Evolutionary conservation across 1,140 invertebrate genomes (phyloP).

Genomic region (Bombus superbus): DNA sequence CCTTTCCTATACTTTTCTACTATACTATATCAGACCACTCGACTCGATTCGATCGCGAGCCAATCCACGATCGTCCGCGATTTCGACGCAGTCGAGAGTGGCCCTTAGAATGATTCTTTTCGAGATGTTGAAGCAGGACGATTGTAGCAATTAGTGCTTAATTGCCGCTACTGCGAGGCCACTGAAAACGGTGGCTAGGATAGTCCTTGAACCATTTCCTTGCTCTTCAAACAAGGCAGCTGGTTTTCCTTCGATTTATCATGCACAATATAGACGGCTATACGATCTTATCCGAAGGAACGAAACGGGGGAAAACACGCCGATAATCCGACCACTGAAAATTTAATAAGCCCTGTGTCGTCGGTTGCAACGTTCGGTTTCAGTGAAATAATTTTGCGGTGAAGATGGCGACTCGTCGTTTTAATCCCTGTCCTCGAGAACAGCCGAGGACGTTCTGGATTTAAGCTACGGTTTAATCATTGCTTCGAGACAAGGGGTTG

Average conservation of each 20-base stretch:
- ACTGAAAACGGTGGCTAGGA: slow-evolving; percentile 15
- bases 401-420: background rate
- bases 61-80: slow-evolving; percentile 15
- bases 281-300: background rate
- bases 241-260: slow-evolving; percentile 15
- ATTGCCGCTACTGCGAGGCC: slow-evolving; percentile 31
- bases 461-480: background rate
- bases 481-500: background rate
- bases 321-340: slow-evolving; percentile 38
- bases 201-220: background rate
- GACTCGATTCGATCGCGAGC: slow-evolving; percentile 9
- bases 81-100: slow-evolving; percentile 6
- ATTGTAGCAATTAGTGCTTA: slow-evolving; percentile 53
- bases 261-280: background rate
- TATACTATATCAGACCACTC: background rate
- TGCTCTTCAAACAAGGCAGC: background rate
- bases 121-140: slow-evolving; percentile 29
- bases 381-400: slow-evolving; percentile 13
- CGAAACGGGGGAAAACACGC: background rate
- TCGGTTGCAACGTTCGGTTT: background rate
- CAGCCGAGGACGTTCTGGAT: background rate
- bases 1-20: background rate
- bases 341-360: slow-evolving; percentile 41
- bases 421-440: background rate
- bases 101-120: slow-evolving; percentile 27